These are phyloP conservation scores for Phalacrocorax carbo DNA, from an alignment of 2,113 vertebrate genomes.

Conservation along the genomic window DNA sequence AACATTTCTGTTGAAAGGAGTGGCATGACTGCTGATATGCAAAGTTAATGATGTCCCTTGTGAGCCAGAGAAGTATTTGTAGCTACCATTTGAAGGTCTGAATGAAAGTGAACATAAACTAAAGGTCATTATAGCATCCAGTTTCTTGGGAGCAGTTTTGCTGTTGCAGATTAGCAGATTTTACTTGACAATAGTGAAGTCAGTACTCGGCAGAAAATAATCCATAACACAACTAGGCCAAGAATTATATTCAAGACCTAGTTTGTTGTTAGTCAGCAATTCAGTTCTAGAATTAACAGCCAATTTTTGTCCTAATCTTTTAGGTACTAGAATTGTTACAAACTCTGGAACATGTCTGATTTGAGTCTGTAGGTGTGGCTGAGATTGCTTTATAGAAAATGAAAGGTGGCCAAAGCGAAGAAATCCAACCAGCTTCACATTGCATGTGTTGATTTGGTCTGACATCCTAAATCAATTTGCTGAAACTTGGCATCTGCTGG, in stretches of 20 bases:
- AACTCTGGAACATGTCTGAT: background rate
- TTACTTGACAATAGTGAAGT: background rate
- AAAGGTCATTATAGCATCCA: background rate
- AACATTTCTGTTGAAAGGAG: background rate
- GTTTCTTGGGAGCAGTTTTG: background rate
- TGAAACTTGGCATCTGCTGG: slow-evolving; percentile 56
- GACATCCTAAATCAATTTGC: slow-evolving; percentile 9
- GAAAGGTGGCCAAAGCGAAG: background rate
- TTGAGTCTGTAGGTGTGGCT: background rate
- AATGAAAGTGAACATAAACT: background rate
- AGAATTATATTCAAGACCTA: background rate
- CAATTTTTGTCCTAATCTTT: background rate
- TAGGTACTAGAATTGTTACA: background rate
- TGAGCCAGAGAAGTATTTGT: background rate
- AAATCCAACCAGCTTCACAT: background rate
- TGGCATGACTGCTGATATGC: background rate
- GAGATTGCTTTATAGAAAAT: background rate
- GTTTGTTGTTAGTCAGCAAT: background rate
- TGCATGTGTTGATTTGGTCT: background rate
- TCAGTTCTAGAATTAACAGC: background rate
- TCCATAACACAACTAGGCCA: background rate
- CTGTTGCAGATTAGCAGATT: background rate
- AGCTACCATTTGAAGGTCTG: background rate
- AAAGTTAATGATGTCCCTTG: background rate
- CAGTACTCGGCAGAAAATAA: background rate